Conservation (phyloP, 2,797 vertebrate genomes). For the Microtus californicus region DNA sequence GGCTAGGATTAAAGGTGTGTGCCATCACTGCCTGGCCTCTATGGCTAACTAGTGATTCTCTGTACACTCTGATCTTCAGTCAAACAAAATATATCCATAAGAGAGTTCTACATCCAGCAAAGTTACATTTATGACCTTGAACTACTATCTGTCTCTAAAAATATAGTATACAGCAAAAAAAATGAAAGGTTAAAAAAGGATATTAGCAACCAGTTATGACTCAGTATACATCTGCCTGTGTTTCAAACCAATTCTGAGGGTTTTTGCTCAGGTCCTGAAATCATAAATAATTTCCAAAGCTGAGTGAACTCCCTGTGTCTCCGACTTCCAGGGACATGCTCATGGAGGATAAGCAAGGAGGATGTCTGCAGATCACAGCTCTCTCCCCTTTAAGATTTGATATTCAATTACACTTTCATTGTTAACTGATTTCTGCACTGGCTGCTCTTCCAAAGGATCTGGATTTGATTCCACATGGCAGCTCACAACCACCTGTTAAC, state of each 20-base stretch:
- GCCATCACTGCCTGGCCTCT: too few relatives aligned
- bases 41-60: too few relatives aligned
- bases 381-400: neutral
- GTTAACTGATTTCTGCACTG: constrained; percentile 85
- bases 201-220: neutral
- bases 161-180: neutral
- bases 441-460: constrained; percentile 44
- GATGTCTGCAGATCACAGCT: neutral
- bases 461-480: neutral
- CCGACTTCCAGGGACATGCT: neutral
- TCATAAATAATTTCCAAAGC: neutral
- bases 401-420: constrained; percentile 87
- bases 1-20: too few relatives aligned
- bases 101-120: neutral
- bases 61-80: too few relatives aligned
- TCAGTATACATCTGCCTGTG: neutral
- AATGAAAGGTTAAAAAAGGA: neutral
- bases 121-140: neutral
- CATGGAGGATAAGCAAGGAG: neutral
- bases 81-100: too few relatives aligned
- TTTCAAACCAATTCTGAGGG: neutral
- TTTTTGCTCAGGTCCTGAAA: neutral
- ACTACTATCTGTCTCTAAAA: neutral
- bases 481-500: too few relatives aligned
- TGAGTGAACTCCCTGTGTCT: neutral